A percentile compares a stretch with the other conserved stretches of the same genome.
Evolutionary conservation across 2,888 invertebrate genomes (phyloP).

Genomic region (Aphodius sticticus): DNA sequence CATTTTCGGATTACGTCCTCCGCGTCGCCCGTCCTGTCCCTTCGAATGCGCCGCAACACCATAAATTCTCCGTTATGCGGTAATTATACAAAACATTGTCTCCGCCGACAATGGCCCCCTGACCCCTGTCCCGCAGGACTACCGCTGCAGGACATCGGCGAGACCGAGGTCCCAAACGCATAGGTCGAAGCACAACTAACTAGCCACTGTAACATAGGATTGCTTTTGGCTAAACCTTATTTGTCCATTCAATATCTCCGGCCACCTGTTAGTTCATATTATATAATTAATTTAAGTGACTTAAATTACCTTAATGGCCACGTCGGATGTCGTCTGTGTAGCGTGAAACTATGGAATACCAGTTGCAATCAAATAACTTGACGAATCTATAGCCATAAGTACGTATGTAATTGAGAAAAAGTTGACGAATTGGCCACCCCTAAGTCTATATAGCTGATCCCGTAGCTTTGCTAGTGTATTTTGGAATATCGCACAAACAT

Average conservation of each 20-base stretch:
- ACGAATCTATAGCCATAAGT: too few species aligned
- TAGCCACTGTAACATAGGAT: not conserved
- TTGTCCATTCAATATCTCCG: too few species aligned
- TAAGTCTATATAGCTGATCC: too few species aligned
- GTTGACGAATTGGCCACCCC: too few species aligned
- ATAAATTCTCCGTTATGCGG: constrained; percentile 56
- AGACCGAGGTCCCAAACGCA: not conserved
- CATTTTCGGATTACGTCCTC: constrained; percentile 50
- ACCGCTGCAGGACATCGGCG: constrained; percentile 29
- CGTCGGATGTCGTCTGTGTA: too few species aligned
- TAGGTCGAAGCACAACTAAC: not conserved
- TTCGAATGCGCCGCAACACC: constrained; percentile 41
- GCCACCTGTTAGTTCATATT: not conserved
- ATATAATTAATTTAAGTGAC: not conserved
- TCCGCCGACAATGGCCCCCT: constrained; percentile 51
- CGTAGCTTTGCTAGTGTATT: too few species aligned
- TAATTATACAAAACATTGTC: constrained; percentile 56
- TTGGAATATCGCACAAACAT: too few species aligned
- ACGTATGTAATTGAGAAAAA: too few species aligned
- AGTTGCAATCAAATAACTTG: too few species aligned
- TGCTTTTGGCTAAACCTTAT: not conserved
- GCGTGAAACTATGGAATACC: too few species aligned
- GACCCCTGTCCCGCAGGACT: constrained; percentile 12
- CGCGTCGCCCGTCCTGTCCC: constrained; percentile 50
- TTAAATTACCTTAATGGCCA: not conserved